Base-by-base conservation (phyloP, 2,888 invertebrate species). In the Drosophila conformis region DNA sequence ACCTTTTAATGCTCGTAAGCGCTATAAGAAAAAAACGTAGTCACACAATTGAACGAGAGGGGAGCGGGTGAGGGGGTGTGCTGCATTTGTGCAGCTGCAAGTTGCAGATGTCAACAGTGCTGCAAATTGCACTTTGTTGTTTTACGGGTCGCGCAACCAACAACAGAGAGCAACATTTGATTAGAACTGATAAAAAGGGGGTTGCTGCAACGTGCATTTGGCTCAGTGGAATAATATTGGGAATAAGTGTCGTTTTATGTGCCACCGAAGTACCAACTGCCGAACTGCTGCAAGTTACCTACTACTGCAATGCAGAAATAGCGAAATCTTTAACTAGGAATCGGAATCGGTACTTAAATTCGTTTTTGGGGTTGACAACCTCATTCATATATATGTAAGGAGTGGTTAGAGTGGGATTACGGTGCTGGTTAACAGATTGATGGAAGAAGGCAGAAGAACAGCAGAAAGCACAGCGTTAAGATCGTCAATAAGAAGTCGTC, bases 81-180 rank as follows among this genome's bases (percentile, higher is more conserved):
- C 0, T 13, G 13, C 53, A 48, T 42, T 57, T 36, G 61, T 48
- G 54, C 59, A 56, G 59, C 46, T 58, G 49, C 21, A 33, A 59
- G 51, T 48, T 49, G 40, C n/a, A 71, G 76, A 85, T 87, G 77
- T 80, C 80, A 80, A 58, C 67, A 68, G 53, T 38, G 56, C 54
- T 58, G 63, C 77, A 80, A 71, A 69, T 67, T 76, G 46, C 70
- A 66, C 33, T 69, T 72, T 63, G 56, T 68, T 56, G 18, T n/a
- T 54, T 52, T 46, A 51, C 66, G 33, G 51, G 40, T 59, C 40
- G 18, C 18, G 27, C 65, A 18, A 25, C 49, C 13, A 31, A 36
- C 35, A 51, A 7, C 52, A 40, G 53, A 52, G 40, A 51, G 51
- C 38, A 54, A 52, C 49, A 69, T 62, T 75, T 63, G 80, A 75